phyloP scores from a whole-genome alignment of 2,113 vertebrate genomes.

The Nerophis ophidion region DNA sequence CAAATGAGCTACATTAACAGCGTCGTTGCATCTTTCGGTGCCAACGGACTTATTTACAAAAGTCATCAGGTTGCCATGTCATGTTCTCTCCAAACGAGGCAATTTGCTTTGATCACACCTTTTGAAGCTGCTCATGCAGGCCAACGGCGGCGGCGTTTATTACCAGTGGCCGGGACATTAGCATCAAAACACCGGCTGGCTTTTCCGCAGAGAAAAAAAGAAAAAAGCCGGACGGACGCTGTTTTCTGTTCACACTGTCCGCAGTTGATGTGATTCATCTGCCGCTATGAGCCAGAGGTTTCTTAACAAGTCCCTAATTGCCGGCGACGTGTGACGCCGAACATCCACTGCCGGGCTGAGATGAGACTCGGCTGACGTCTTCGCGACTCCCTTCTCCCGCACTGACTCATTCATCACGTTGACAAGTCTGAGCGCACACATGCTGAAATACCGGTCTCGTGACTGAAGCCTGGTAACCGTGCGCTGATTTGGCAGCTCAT shows the following conservation, averaged over 20 bases:
- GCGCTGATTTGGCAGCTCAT: constrained; percentile 12
- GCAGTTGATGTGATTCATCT: constrained; percentile 48
- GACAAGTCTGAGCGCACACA: constrained; percentile 30
- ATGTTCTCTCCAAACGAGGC: constrained; percentile 50
- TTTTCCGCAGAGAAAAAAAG: constrained; percentile 43
- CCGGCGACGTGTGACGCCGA: constrained; percentile 18
- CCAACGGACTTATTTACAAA: constrained; percentile 66
- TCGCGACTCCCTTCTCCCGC: no score
- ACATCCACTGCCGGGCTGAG: constrained; percentile 7
- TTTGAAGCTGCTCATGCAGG: constrained; percentile 49
- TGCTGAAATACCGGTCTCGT: constrained; percentile 35
- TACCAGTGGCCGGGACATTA: constrained; percentile 52
- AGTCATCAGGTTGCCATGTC: constrained; percentile 42
- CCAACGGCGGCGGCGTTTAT: constrained; percentile 57
- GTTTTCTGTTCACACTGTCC: constrained; percentile 29
- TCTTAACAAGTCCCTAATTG: constrained; percentile 46
- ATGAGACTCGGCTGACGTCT: constrained; percentile 11
- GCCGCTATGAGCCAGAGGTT: constrained; percentile 38
- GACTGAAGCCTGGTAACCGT: constrained; percentile 9
- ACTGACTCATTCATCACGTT: constrained; percentile 54
- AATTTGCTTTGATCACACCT: constrained; percentile 63
- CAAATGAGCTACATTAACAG: constrained; percentile 24
- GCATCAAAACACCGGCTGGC: constrained; percentile 37
- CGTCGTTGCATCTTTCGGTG: constrained; percentile 55
- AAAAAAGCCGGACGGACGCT: constrained; percentile 46